Conservation (phyloP, 2,888 invertebrate species). For the Noctua pronuba region DNA sequence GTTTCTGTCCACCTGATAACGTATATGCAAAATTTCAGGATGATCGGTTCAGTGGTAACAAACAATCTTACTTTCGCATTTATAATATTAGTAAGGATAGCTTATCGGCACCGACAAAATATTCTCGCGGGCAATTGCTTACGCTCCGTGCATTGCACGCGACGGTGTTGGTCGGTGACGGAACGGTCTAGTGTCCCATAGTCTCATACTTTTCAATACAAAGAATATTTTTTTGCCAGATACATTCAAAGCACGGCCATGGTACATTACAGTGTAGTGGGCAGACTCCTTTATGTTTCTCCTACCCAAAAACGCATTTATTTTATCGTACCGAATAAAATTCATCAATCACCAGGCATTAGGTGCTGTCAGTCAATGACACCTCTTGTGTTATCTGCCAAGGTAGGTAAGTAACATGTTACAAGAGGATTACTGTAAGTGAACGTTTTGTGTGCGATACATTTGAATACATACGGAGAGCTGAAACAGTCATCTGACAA, state of each 20-base stretch:
- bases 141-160: no score
- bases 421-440: slow-evolving; percentile 11
- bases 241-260: background rate
- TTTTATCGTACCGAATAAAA: background rate
- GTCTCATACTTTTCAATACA: no score
- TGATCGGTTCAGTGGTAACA: no score
- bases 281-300: background rate
- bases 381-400: background rate
- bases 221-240: no score
- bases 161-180: no score
- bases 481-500: background rate
- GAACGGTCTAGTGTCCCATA: no score
- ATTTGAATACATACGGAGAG: slow-evolving; percentile 10
- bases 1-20: no score
- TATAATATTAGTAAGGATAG: no score
- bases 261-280: background rate
- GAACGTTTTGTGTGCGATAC: background rate
- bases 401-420: background rate
- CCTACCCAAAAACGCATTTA: background rate
- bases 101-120: no score
- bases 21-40: no score
- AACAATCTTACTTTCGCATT: no score
- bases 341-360: slow-evolving; percentile 30
- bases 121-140: no score
- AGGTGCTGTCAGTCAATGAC: background rate